Conservation (phyloP, 2,888 invertebrate genomes). For the Tenthredo mesomela region DNA sequence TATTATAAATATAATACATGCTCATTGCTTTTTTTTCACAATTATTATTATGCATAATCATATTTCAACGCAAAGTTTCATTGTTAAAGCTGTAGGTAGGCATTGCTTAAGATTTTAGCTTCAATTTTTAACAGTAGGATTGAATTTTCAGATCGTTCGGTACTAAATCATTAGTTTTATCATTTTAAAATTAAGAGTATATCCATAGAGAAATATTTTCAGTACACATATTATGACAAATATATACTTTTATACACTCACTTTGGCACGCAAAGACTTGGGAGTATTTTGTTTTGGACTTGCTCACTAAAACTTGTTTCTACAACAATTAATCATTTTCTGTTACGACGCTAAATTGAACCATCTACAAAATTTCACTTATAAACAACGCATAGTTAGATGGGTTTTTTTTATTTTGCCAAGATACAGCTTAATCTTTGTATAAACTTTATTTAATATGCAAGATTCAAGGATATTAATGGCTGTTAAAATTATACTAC, state of each 20-base stretch:
- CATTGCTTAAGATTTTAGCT: not conserved
- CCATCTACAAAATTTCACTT: not conserved
- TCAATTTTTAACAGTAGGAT: not conserved
- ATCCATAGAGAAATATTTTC: not conserved
- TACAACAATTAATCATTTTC: not conserved
- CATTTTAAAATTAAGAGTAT: not conserved
- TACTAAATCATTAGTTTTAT: not conserved
- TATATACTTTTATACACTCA: not conserved
- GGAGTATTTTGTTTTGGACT: not conserved
- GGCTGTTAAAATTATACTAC: constrained; percentile 2
- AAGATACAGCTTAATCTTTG: constrained; percentile 17
- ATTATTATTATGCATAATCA: not conserved
- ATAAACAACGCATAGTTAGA: not conserved
- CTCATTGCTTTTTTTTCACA: not conserved
- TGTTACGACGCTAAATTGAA: not conserved
- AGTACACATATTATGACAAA: constrained; percentile 17
- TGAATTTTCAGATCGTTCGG: not conserved
- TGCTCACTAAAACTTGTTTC: not conserved
- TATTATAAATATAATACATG: not conserved
- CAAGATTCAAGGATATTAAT: constrained; percentile 26
- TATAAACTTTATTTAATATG: not conserved
- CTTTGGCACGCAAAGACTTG: not conserved
- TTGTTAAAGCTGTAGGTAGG: not conserved
- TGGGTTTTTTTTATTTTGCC: not conserved
- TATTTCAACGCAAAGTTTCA: not conserved